Evolutionary conservation across 2,113 vertebrate species (phyloP).

Genomic region (Sapayoa aenigma): DNA sequence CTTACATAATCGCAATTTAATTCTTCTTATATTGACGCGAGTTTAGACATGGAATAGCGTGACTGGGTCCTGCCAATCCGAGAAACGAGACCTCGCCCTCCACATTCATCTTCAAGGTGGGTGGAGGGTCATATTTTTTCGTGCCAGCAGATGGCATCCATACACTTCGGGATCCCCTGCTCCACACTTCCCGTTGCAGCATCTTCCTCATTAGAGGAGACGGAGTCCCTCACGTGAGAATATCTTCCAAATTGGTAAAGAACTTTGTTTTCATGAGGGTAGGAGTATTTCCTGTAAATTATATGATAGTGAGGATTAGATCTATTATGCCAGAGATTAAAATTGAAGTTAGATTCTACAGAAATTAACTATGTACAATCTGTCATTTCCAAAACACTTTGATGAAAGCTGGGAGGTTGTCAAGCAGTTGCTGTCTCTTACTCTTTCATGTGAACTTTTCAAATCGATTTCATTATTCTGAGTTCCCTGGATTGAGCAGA

Average conservation of each 20-base stretch:
- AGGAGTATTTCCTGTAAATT: not conserved
- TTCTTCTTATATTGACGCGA: not conserved
- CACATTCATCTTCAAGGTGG: not conserved
- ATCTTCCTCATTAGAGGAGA: not conserved
- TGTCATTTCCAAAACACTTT: not conserved
- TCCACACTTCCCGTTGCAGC: not conserved
- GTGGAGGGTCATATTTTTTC: not conserved
- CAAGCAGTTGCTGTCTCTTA: not conserved
- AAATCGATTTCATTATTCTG: not conserved
- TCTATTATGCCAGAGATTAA: not conserved
- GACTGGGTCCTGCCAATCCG: not conserved
- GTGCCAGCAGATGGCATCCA: conserved; percentile 53
- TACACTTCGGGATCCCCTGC: not conserved
- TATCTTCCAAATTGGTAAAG: not conserved
- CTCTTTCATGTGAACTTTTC: not conserved
- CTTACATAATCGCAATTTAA: not conserved
- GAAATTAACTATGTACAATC: not conserved
- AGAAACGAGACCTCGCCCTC: not conserved
- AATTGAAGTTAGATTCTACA: not conserved
- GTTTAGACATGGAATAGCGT: not conserved
- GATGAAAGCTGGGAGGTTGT: not conserved
- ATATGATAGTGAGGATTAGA: not conserved
- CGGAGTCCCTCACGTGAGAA: rapidly evolving
- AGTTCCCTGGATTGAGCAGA: not conserved
- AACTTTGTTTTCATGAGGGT: not conserved